Conservation (phyloP, 2,888 invertebrate species). For the Eristalis intricaria region DNA sequence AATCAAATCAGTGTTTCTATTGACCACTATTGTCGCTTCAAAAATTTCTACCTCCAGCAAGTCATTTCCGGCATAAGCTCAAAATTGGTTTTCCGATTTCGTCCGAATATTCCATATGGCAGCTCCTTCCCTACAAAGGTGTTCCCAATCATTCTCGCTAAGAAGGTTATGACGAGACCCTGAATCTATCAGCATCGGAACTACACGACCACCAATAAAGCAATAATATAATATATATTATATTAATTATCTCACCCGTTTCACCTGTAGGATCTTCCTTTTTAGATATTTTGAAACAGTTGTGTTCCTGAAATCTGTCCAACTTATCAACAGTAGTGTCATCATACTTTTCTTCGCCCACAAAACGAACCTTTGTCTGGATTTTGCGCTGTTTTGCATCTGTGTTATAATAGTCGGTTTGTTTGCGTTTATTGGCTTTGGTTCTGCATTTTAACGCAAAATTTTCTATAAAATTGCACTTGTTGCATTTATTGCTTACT, state of each 20-base stretch:
- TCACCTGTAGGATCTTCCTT: conserved; percentile 8
- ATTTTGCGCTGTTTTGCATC: neutral
- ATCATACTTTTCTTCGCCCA: neutral
- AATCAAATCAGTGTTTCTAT: conserved; percentile 41
- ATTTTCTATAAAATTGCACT: conserved; percentile 36
- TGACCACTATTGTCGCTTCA: conserved; percentile 42
- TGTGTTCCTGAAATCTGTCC: conserved; percentile 6
- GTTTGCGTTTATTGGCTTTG: no score
- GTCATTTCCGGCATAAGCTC: conserved; percentile 56
- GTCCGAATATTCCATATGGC: conserved; percentile 36
- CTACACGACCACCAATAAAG: conserved; percentile 42
- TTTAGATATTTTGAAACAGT: conserved; percentile 33
- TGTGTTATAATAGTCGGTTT: conserved; percentile 10
- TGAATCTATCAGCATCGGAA: conserved; percentile 59
- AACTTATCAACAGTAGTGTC: neutral
- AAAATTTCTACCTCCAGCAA: conserved; percentile 51
- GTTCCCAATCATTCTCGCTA: conserved; percentile 39
- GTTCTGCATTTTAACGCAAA: conserved; percentile 62
- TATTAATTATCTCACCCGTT: conserved; percentile 26
- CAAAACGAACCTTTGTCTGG: conserved; percentile 35
- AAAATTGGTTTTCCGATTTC: conserved; percentile 47
- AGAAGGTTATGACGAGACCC: conserved; percentile 48
- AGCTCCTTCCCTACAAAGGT: conserved; percentile 27
- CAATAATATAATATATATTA: no score
- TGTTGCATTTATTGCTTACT: conserved; percentile 47